phyloP scores from a whole-genome alignment of 2,888 invertebrate genomes.

The Drosophila neotestacea region DNA sequence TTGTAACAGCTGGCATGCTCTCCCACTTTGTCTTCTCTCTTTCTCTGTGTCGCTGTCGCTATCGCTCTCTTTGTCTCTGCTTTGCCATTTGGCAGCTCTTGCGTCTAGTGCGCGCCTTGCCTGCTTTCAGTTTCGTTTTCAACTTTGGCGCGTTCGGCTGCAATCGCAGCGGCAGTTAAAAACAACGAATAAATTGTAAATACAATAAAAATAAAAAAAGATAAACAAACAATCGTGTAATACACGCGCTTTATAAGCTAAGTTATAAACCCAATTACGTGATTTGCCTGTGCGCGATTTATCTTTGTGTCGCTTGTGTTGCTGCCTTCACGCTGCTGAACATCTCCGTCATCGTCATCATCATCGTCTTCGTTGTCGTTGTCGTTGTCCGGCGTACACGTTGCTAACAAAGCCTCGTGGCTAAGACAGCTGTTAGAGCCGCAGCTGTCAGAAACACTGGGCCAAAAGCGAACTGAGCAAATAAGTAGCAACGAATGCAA shows the following conservation, averaged over 20 bases:
- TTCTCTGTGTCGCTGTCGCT: neutral
- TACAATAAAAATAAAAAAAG: constrained; percentile 20
- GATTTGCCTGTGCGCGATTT: constrained; percentile 46
- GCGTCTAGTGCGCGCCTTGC: constrained; percentile 37
- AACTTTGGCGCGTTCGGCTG: constrained; percentile 72
- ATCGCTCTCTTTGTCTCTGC: constrained; percentile 27
- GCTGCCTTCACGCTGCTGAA: constrained; percentile 42
- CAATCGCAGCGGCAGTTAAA: constrained; percentile 35
- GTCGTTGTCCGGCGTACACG: constrained; percentile 24
- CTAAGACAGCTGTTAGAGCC: constrained; percentile 58
- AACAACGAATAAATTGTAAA: constrained; percentile 23
- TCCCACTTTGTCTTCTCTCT: constrained; percentile 22
- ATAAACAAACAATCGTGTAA: constrained; percentile 24
- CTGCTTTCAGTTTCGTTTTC: constrained; percentile 82
- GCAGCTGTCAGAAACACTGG: constrained; percentile 29
- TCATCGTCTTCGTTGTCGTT: constrained; percentile 3
- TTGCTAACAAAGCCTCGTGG: constrained; percentile 36
- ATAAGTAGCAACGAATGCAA: constrained; percentile 13
- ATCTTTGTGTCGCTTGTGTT: constrained; percentile 13
- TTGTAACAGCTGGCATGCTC: constrained; percentile 48
- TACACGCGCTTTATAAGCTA: constrained; percentile 40
- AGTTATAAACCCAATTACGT: constrained; percentile 68
- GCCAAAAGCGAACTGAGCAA: constrained; percentile 17
- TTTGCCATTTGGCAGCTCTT: constrained; percentile 51
- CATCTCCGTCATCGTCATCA: constrained; percentile 17